Evolutionary conservation across 2,797 vertebrate species (phyloP).

Genomic region (Poeciliopsis paucimaculata): DNA sequence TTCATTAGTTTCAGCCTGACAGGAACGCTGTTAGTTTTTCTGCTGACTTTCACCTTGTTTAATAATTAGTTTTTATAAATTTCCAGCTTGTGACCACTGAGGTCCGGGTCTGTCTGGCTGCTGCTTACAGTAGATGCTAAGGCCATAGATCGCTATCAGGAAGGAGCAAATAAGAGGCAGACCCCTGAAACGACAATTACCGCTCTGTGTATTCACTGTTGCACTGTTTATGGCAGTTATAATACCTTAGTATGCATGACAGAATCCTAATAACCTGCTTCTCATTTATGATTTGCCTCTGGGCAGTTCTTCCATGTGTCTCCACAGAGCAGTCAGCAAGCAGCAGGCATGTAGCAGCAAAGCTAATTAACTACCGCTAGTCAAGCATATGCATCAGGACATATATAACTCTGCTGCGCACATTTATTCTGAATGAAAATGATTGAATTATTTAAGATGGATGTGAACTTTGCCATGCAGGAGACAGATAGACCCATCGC

Average conservation of each 20-base stretch:
- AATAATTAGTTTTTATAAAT: conserved; percentile 21
- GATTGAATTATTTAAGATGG: conserved; percentile 40
- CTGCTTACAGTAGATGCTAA: conserved; percentile 37
- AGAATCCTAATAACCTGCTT: conserved; percentile 81
- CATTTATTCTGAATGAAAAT: conserved; percentile 48
- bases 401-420: conserved; percentile 40
- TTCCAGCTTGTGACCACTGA: conserved; percentile 30
- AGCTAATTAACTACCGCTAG: conserved; percentile 76
- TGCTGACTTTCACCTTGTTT: conserved; percentile 41
- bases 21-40: conserved; percentile 22
- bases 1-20: conserved; percentile 59
- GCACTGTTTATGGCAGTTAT: conserved; percentile 73
- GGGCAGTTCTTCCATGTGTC: conserved; percentile 74
- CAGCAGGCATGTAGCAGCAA: conserved; percentile 73
- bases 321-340: conserved; percentile 69
- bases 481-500: conserved; percentile 27
- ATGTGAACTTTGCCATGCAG: conserved; percentile 32
- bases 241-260: conserved; percentile 80
- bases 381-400: conserved; percentile 65
- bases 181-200: conserved; percentile 64
- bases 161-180: conserved; percentile 25
- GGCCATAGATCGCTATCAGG: conserved; percentile 33
- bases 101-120: conserved; percentile 11
- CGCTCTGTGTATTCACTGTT: conserved; percentile 52
- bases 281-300: conserved; percentile 80